Percentiles rank a stretch among this genome's conserved stretches.
phyloP scores from a whole-genome alignment of 2,113 vertebrate species.

The Pyxicephalus adspersus region DNA sequence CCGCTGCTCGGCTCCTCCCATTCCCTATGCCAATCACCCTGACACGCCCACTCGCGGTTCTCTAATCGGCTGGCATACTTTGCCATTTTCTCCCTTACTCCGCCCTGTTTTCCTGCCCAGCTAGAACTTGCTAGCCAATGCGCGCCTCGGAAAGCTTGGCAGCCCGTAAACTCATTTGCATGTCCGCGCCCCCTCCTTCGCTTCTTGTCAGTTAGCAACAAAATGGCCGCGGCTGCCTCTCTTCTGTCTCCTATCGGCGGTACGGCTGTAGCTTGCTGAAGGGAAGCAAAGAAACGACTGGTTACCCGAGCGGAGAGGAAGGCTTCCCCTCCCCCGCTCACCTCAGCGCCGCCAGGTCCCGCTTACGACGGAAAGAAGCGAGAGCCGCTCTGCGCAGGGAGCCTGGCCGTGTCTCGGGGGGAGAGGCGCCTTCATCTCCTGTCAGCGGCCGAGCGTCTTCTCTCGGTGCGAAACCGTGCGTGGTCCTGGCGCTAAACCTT shows the following conservation, averaged over 20 bases:
- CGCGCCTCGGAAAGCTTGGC: no score
- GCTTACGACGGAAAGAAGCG: background rate
- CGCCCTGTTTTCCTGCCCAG: background rate
- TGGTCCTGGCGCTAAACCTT: constrained; percentile 17
- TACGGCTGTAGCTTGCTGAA: constrained; percentile 15
- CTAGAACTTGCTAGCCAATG: background rate
- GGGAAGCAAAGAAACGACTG: background rate
- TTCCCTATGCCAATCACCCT: background rate
- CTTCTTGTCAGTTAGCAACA: constrained; percentile 54
- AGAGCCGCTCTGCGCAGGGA: constrained; percentile 16
- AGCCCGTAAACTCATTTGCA: constrained; percentile 3
- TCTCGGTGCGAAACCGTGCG: background rate
- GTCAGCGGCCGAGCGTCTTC: background rate
- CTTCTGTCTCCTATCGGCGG: constrained; percentile 39
- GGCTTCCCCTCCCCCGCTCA: background rate
- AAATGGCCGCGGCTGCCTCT: constrained; percentile 48
- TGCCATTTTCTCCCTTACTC: background rate
- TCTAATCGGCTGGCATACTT: background rate
- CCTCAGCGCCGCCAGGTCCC: background rate
- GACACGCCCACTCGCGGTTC: background rate
- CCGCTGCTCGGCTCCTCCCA: background rate
- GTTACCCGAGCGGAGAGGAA: background rate
- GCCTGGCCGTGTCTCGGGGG: constrained; percentile 41
- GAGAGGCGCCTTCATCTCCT: background rate
- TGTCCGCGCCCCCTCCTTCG: constrained; percentile 17